Conservation (phyloP, 2,113 vertebrate species). For the pig (Sus scrofa) region T2T-Sscrofa CM000820.6:71478501-71479000, state of each 20-base stretch:
- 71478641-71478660: not conserved
- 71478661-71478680: not conserved
- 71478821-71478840: not conserved
- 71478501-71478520: not conserved
- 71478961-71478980: no score
- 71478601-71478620: not conserved
- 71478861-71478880: not conserved
- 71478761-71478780: not conserved
- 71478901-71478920: not conserved
- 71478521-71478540: not conserved
- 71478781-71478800: not conserved
- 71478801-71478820: not conserved
- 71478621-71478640: not conserved
- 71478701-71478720: not conserved
- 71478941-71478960: no score
- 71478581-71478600: not conserved
- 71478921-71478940: not conserved
- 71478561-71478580: conserved; percentile 36
- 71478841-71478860: not conserved
- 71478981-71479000: no score
- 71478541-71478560: conserved; percentile 62
- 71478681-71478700: not conserved
- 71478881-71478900: not conserved
- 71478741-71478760: not conserved
- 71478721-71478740: not conserved